Evolutionary conservation across 2,113 vertebrate species (phyloP).

Genomic region (Brachyistius frenatus): DNA sequence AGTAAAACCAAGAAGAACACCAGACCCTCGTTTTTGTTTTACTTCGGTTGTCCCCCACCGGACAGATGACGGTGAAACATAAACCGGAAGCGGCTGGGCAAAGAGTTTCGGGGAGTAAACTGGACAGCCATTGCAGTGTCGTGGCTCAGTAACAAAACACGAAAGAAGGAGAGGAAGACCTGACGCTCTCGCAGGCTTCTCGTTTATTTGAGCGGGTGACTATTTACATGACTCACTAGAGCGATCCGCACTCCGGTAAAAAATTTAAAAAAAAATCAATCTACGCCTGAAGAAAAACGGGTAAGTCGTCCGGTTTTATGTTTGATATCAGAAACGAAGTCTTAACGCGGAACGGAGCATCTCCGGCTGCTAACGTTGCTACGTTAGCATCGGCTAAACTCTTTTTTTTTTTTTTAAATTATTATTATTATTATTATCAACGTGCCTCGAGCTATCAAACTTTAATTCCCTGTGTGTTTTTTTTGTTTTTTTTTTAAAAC

Average conservation of each 20-base stretch:
- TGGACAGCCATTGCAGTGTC: constrained; percentile 87
- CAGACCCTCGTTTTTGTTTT: neutral
- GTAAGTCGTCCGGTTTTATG: constrained; percentile 63
- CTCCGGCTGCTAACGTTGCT: constrained; percentile 64
- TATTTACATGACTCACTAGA: constrained; percentile 64
- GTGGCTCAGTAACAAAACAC: constrained; percentile 86
- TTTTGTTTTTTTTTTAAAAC: no score
- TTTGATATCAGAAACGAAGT: neutral
- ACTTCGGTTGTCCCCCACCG: constrained; percentile 54
- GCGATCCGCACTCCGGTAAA: constrained; percentile 20
- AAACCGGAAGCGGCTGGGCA: constrained; percentile 80
- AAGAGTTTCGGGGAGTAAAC: constrained; percentile 58
- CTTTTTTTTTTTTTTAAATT: no score
- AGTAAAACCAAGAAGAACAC: neutral
- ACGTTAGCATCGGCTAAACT: constrained; percentile 45
- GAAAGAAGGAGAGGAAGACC: constrained; percentile 66
- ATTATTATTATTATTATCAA: no score
- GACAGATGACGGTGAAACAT: constrained; percentile 75
- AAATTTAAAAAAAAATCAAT: constrained; percentile 29
- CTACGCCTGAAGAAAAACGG: constrained; percentile 60
- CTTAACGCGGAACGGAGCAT: constrained; percentile 43
- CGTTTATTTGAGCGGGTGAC: constrained; percentile 19
- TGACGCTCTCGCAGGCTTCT: constrained; percentile 50
- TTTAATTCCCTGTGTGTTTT: no score
- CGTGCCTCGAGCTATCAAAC: neutral